phyloP scores from a whole-genome alignment of 1,140 invertebrate species.

The Eueides isabella region DNA sequence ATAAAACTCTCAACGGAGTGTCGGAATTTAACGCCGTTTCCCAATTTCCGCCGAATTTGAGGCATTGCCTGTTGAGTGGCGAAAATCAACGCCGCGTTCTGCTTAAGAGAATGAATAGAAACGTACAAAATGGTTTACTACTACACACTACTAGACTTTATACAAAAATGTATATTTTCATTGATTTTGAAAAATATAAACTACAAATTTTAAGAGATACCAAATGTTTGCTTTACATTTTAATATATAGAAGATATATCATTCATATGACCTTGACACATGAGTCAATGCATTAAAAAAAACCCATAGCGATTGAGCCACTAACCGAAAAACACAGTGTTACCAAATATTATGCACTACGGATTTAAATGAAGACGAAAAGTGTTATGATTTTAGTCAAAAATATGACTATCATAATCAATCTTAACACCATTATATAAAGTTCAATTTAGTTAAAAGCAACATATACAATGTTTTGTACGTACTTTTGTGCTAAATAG shows the following conservation, averaged over 20 bases:
- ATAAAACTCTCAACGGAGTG: too few species aligned
- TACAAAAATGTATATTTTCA: too few species aligned
- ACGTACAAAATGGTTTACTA: too few species aligned
- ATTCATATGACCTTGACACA: constrained; percentile 30
- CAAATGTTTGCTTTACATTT: too few species aligned
- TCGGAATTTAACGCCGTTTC: too few species aligned
- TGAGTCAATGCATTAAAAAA: constrained; percentile 47
- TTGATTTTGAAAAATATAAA: too few species aligned
- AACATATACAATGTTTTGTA: neutral
- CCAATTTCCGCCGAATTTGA: too few species aligned
- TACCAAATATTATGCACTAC: constrained; percentile 57
- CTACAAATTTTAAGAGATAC: too few species aligned
- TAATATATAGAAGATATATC: neutral
- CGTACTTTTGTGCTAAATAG: neutral
- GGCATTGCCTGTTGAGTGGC: too few species aligned
- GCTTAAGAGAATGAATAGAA: too few species aligned
- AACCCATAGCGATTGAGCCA: constrained; percentile 45
- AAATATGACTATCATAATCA: constrained; percentile 15
- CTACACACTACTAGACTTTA: too few species aligned
- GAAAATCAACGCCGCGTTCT: too few species aligned
- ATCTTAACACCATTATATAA: constrained; percentile 20
- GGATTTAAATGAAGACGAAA: constrained; percentile 40
- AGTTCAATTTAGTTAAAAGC: constrained; percentile 11
- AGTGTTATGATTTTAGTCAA: neutral
- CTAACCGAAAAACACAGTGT: constrained; percentile 67